Base-by-base conservation (phyloP, 2,888 invertebrate species). In the Mimachlamys varia region DNA sequence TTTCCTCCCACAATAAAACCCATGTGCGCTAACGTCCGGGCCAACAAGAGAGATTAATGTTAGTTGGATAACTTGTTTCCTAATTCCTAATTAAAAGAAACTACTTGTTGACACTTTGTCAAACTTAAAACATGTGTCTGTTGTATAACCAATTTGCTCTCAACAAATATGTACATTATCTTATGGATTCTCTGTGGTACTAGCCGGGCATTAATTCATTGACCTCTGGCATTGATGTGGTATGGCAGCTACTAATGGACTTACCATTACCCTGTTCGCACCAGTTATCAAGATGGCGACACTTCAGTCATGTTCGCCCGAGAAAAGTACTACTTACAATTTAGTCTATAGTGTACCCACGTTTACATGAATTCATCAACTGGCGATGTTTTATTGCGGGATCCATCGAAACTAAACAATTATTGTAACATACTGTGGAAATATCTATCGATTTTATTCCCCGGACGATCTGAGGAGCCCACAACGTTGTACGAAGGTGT, bases 361-460 rank as follows among this genome's bases (percentile, higher is more conserved):
- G 76, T 76, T 76, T 76, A 76, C 76, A 33, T 3, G 76, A 76
- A 76, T 76, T 76, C 76, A 76, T 76, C 76, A 76, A 76, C 76
- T 27, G 33, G 33, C 76, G 33, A 13, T 76, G 27, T 58, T 76
- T 76, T 76, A 76, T 76, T 76, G 33, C 76, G 33, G 76, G 33
- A 76, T 33, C 19, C 76, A 33, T 76, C 33, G 76, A 33, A 76
- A 76, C 33, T 76, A 10, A 76, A 76, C 76, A 76, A 76, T 76
- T 33, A 27, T 76, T 33, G 76, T 76, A 76, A 27, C 27, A 33
- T 76, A 33, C 76, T 1, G 76, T 76, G 33, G 76, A 33, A 76
- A 76, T 76, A 76, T 76, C 12, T 76, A 76, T 76, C 22, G 76
- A 76, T 76, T 76, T 76, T 76, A 76, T 76, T 76, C 76, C 76